phyloP scores from a whole-genome alignment of 2,888 invertebrate species.

The Xanthorhoe spadicearia region DNA sequence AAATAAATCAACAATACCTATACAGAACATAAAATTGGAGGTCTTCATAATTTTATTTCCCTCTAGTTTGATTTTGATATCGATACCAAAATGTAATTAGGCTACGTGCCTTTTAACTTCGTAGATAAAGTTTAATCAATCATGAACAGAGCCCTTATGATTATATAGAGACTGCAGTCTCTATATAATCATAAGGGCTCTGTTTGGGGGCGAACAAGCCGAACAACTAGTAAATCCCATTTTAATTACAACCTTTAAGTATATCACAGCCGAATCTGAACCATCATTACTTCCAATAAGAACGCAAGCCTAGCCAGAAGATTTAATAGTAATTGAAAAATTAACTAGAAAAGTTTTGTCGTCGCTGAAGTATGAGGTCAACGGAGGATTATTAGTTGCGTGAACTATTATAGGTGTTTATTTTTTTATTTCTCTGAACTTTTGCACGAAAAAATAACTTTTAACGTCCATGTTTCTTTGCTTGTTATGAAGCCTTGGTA shows the following conservation, averaged over 20 bases:
- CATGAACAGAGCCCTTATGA: neutral
- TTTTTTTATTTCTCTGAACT: neutral
- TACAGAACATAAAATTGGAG: too few species aligned
- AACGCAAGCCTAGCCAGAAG: neutral
- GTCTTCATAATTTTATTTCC: too few species aligned
- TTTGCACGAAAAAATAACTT: too few species aligned
- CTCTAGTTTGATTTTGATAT: too few species aligned
- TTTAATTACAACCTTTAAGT: neutral
- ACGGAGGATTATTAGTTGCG: neutral
- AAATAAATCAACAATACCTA: too few species aligned
- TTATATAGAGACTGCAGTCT: too few species aligned
- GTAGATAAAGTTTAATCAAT: neutral
- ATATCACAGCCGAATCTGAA: neutral
- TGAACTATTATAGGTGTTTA: neutral
- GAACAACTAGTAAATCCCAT: neutral
- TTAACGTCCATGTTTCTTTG: too few species aligned
- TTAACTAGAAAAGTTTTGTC: slow-evolving; percentile 1
- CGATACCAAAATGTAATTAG: too few species aligned
- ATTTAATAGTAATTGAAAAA: neutral
- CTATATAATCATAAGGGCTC: neutral
- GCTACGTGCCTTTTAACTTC: too few species aligned
- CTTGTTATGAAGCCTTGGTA: too few species aligned
- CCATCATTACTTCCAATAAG: neutral
- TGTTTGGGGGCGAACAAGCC: neutral
- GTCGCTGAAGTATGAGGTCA: neutral